Conservation (phyloP, 2,888 invertebrate species). For the Pharmacophagus antenor region DNA sequence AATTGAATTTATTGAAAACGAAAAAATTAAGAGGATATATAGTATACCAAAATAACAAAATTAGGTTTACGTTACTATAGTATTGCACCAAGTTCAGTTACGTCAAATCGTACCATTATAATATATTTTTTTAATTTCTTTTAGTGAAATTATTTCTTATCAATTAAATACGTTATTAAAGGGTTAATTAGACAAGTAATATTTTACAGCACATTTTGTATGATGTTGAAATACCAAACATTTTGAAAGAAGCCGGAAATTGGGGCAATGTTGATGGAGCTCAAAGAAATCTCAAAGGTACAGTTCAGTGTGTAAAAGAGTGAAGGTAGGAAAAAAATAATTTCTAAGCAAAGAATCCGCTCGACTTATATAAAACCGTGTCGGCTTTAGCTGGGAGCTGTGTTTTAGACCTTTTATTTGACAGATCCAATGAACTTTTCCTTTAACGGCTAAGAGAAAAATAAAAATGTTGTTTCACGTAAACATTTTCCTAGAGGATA, state of each 20-base stretch:
- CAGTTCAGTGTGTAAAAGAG: neutral
- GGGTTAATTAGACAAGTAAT: neutral
- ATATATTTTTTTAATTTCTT: too few species aligned
- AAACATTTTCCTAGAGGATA: neutral
- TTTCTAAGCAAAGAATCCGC: neutral
- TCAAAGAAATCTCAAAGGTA: neutral
- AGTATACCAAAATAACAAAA: too few species aligned
- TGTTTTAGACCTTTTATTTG: constrained; percentile 4
- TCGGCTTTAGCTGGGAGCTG: constrained; percentile 1
- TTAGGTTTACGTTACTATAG: too few species aligned
- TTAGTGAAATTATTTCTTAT: too few species aligned
- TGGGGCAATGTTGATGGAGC: neutral
- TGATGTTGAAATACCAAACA: neutral
- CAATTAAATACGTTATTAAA: too few species aligned
- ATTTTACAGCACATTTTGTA: too few species aligned
- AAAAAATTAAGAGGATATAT: too few species aligned
- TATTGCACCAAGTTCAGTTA: too few species aligned
- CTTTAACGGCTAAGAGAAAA: neutral
- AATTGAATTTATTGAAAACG: too few species aligned
- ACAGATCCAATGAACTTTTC: neutral
- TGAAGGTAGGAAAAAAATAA: neutral
- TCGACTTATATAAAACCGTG: constrained; percentile 4
- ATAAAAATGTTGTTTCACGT: neutral
- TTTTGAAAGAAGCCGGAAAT: neutral
- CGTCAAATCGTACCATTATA: too few species aligned